Evolutionary conservation across 2,888 invertebrate genomes (phyloP).

Genomic region (Saturnia japonica): DNA sequence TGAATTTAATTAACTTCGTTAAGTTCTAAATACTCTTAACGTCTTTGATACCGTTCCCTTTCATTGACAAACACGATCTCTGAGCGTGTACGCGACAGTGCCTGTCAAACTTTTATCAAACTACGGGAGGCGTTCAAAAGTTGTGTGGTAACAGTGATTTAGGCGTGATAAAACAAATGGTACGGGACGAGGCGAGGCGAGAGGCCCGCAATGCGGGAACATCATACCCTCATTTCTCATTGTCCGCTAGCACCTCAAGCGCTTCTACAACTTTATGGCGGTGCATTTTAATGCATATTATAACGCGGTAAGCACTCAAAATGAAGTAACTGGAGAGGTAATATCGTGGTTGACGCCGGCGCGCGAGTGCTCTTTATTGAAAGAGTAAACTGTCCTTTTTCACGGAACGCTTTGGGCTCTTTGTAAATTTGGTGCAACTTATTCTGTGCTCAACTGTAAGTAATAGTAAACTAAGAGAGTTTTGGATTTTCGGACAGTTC

Average conservation of each 20-base stretch:
- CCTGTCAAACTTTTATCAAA: slow-evolving; percentile 77
- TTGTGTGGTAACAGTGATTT: slow-evolving; percentile 76
- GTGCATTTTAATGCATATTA: slow-evolving; percentile 81
- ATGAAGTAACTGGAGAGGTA: slow-evolving; percentile 68
- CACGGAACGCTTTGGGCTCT: slow-evolving; percentile 69
- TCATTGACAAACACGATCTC: slow-evolving; percentile 70
- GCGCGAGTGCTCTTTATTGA: slow-evolving; percentile 72
- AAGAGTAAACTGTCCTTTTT: slow-evolving; percentile 80
- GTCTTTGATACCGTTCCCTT: slow-evolving; percentile 76
- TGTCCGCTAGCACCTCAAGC: slow-evolving; percentile 67
- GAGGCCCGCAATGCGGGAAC: slow-evolving; percentile 75
- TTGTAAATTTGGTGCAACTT: slow-evolving; percentile 74
- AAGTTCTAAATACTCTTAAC: slow-evolving; percentile 81
- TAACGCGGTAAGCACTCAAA: slow-evolving; percentile 75
- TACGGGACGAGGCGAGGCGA: slow-evolving; percentile 52
- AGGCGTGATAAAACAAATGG: slow-evolving; percentile 76
- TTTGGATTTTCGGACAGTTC: slow-evolving; percentile 59
- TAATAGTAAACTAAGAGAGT: slow-evolving; percentile 66
- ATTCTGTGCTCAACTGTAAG: slow-evolving; percentile 69
- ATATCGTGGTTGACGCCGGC: slow-evolving; percentile 63
- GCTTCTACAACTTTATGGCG: slow-evolving; percentile 64
- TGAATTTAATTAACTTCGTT: slow-evolving; percentile 81
- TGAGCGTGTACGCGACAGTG: slow-evolving; percentile 68
- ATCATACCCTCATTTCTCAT: slow-evolving; percentile 78
- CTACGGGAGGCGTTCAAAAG: slow-evolving; percentile 54